Conservation (phyloP, 2,113 vertebrate genomes). For the Osmerus mordax region DNA sequence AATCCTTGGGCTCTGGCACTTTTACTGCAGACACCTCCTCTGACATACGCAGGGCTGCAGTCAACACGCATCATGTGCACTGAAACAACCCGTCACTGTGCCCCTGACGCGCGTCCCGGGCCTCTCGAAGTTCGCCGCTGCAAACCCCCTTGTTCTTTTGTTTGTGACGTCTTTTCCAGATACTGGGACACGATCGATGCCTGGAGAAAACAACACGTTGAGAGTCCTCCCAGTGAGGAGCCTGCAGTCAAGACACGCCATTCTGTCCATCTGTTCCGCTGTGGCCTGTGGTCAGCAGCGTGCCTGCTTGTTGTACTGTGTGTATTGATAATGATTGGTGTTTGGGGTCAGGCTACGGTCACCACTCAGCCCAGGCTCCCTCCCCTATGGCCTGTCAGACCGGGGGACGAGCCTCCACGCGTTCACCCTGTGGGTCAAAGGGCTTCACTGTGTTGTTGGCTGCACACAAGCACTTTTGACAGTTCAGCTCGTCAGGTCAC, state of each 20-base stretch:
- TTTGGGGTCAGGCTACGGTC: slow-evolving; percentile 44
- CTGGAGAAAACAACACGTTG: too few relatives aligned
- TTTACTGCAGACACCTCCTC: slow-evolving; percentile 76
- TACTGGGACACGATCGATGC: too few relatives aligned
- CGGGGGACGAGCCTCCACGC: too few relatives aligned
- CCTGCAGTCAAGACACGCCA: too few relatives aligned
- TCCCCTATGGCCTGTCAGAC: neutral
- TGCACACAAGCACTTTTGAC: neutral
- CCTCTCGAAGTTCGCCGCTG: slow-evolving; percentile 4
- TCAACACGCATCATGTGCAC: slow-evolving; percentile 72
- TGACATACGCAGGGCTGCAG: slow-evolving; percentile 78
- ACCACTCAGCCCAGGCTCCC: slow-evolving; percentile 9
- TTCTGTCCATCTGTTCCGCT: too few relatives aligned
- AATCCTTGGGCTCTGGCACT: slow-evolving; percentile 73
- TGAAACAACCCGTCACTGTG: slow-evolving; percentile 62
- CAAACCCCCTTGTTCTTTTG: neutral
- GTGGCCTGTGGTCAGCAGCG: too few relatives aligned
- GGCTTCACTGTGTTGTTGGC: neutral
- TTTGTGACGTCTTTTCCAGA: neutral
- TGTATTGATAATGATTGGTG: slow-evolving; percentile 45
- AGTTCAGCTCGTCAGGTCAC: neutral
- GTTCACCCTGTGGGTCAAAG: too few relatives aligned
- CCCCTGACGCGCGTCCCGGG: slow-evolving; percentile 25
- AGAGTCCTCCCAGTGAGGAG: too few relatives aligned
- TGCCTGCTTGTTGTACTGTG: slow-evolving; percentile 11